A percentile compares a stretch with the other conserved stretches of the same genome.
Conservation (phyloP, 2,888 invertebrate genomes). For the Dendrolimus pini region DNA sequence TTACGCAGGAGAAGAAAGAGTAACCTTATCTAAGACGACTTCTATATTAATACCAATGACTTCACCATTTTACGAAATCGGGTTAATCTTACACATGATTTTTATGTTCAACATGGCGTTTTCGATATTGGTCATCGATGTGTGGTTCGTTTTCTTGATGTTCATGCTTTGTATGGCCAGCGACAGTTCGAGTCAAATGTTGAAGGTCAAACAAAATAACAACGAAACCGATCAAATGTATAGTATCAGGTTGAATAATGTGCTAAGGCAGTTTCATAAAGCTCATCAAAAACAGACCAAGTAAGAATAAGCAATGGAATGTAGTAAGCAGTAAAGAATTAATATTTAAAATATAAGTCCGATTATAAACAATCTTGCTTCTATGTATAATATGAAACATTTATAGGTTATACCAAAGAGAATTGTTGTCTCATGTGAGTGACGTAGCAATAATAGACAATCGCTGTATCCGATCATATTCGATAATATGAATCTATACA, state of each 20-base stretch:
- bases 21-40: conserved; percentile 41
- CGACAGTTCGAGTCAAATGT: conserved; percentile 28
- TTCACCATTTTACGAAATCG: conserved; percentile 45
- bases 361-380: too few relatives aligned
- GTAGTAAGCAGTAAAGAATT: not conserved
- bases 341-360: too few relatives aligned
- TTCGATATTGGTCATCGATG: conserved; percentile 31
- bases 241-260: conserved; percentile 28
- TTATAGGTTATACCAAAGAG: too few relatives aligned
- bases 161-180: conserved; percentile 34
- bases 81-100: conserved; percentile 36
- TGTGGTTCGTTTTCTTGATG: conserved; percentile 46
- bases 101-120: conserved; percentile 33
- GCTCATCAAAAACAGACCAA: conserved; percentile 33
- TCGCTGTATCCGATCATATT: too few relatives aligned
- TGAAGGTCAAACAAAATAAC: conserved; percentile 20
- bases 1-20: conserved; percentile 32
- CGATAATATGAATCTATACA: too few relatives aligned
- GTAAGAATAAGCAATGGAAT: conserved; percentile 25
- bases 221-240: conserved; percentile 24
- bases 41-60: conserved; percentile 45
- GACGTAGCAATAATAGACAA: too few relatives aligned
- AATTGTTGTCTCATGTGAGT: too few relatives aligned
- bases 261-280: conserved; percentile 34
- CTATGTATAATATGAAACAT: too few relatives aligned